These are phyloP conservation scores for Phoenicopterus ruber DNA, from an alignment of 2,113 vertebrate genomes.

Conservation along the genomic window DNA sequence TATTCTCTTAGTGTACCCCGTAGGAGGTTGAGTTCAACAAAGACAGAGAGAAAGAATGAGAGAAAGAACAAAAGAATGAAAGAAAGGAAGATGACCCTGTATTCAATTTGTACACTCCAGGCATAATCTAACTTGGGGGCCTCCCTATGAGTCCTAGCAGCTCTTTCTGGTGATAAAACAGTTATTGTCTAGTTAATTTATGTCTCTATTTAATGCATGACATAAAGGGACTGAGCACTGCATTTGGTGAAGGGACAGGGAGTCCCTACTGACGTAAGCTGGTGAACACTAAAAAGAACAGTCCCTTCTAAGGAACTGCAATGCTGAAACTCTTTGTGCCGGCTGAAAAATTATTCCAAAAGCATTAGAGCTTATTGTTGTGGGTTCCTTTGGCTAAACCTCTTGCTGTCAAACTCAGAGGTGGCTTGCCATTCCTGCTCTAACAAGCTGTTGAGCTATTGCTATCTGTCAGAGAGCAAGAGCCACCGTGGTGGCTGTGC, in stretches of 20 bases:
- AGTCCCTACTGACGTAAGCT: not conserved
- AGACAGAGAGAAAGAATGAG: not conserved
- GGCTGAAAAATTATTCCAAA: not conserved
- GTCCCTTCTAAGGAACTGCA: not conserved
- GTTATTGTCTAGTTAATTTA: not conserved
- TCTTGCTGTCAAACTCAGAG: not conserved
- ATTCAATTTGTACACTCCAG: not conserved
- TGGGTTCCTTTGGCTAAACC: not conserved
- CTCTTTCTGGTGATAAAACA: not conserved
- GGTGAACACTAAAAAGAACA: not conserved
- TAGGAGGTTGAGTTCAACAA: not conserved
- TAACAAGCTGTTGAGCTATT: not conserved
- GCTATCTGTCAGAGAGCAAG: not conserved
- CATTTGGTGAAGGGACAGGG: not conserved
- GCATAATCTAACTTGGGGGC: not conserved
- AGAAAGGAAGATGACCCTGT: not conserved
- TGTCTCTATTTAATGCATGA: not conserved
- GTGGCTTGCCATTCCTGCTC: not conserved
- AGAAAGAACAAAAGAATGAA: not conserved
- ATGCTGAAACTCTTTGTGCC: not conserved
- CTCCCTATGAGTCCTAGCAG: not conserved
- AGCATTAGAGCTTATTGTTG: not conserved
- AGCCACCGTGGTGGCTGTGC: not conserved
- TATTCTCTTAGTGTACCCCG: not conserved
- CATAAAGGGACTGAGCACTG: not conserved